Evolutionary conservation across 2,113 vertebrate genomes (phyloP), one percentile per base, ranked within the genome.

Genomic region (Mus pahari): DNA sequence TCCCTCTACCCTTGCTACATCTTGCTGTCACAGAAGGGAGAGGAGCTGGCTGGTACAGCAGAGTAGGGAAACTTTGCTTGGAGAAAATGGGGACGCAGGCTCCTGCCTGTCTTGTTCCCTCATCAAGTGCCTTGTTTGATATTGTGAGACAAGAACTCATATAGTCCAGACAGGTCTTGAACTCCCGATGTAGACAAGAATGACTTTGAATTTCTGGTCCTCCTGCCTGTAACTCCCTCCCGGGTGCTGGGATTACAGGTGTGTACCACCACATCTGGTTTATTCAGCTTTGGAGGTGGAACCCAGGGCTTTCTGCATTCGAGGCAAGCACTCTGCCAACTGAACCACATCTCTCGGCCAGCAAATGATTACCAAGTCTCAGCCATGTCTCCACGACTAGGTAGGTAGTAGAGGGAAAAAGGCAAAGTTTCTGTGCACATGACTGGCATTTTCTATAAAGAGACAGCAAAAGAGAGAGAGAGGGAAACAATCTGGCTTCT

Each of bases 41-140:
- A n/a, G 53, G 58, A 1, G 9, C 24, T 33, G 14, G 13, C 66
- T 48, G 88, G 45, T 22, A 4, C 45, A n/a, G 53, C 17, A 36
- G 31, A 50, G 62, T 50, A 28, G 31, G 2, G 53, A 31, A 58
- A 19, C 50, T 26, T 5, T 28, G 39, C 28, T 19, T 70, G 36
- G 33, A 70, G 58, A 24, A 68, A 17, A 62, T 11, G 31, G 55
- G 3, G 62, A 66, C 6, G 31, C 60, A 24, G 86, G 66, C 84
- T 0, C 6, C 0, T 3, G 20, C 24, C 28, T 0, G 33, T 42
- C 39, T 22, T 62, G 0, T 7, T 16, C 75, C 5, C 1, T 12
- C 26, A 4, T 11, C 73, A 7, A 39, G 73, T 19, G 0, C 20
- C 13, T 26, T 45, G 73, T 39, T 31, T 33, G 28, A 45, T 79